Evolutionary conservation across 1,140 invertebrate species (phyloP), one percentile per base, ranked within the genome.

Genomic region (Drosophila guanche): DNA sequence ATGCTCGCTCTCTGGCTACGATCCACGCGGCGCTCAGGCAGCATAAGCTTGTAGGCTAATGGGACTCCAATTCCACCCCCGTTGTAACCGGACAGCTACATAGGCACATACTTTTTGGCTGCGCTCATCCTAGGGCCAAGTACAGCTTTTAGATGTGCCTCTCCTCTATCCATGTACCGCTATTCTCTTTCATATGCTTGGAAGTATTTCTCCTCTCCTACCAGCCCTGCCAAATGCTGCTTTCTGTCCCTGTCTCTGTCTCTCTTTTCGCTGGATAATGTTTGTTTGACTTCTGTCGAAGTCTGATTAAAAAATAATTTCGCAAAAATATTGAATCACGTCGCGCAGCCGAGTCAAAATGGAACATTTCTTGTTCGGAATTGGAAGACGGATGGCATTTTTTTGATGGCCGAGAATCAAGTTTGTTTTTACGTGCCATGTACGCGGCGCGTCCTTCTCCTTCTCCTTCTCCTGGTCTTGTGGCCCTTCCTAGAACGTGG

Each of bases 341-440:
- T 88, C 70, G 62, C 63, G 51, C 45, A 45, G 42, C 25, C 41
- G 68, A 85, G 76, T 77, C 83, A 69, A 85, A 86, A 76, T 48
- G 72, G 29, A 37, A 37, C 10, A 12, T 37, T 37, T 37, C 33
- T 37, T 12, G 33, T 12, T 37, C 16, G 16, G 10, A 10, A 37
- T 37, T 60, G 14, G 48, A 86, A 86, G 83, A 86, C 84, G 76
- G 69, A 86, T 86, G 83, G 83, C 83, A 62, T 69, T 88, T 88
- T 69, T 69, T 88, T 86, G 83, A 86, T 86, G 83, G 78, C 74
- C 83, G 78, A 86, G 77, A 86, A 86, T 86, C 83, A 88, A 86
- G 83, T 86, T 86, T 88, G 83, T 83, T 88, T 88, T 88, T 86
- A 86, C 83, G 83, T 86, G 83, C 73, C 73, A 47, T 67, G 60